phyloP scores from a whole-genome alignment of 2,888 invertebrate species.

The Saturnia japonica region DNA sequence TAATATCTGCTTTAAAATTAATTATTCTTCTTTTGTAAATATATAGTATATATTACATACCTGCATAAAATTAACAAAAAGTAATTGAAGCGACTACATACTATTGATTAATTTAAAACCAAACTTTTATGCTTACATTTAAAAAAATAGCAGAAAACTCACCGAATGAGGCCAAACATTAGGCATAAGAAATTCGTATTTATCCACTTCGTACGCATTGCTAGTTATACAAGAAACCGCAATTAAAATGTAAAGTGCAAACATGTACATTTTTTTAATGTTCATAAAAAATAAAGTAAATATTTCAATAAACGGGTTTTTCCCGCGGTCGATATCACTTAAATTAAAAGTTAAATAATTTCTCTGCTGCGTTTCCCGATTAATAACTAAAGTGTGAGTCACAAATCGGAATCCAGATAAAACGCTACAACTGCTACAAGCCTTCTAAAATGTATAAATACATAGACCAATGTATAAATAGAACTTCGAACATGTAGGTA shows the following conservation, averaged over 20 bases:
- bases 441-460: slow-evolving; percentile 52
- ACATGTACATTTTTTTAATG: slow-evolving; percentile 41
- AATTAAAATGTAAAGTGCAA: slow-evolving; percentile 42
- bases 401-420: slow-evolving; percentile 24
- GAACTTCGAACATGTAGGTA: slow-evolving; percentile 17
- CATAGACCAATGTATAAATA: slow-evolving; percentile 25
- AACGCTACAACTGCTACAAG: slow-evolving; percentile 48
- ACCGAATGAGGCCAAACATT: slow-evolving; percentile 90
- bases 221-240: slow-evolving; percentile 38
- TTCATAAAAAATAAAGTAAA: slow-evolving; percentile 16
- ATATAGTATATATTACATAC: background rate
- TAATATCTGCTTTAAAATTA: background rate
- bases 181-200: slow-evolving; percentile 90
- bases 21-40: no score
- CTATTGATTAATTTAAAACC: background rate
- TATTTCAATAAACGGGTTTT: slow-evolving; percentile 20
- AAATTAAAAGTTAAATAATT: background rate
- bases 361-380: slow-evolving; percentile 16
- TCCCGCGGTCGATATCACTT: slow-evolving; percentile 21
- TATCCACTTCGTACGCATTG: slow-evolving; percentile 59
- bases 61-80: background rate
- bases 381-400: slow-evolving; percentile 35
- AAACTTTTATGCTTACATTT: background rate
- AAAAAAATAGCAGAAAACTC: slow-evolving; percentile 57
- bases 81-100: background rate